Evolutionary conservation across 2,888 invertebrate genomes (phyloP), one percentile per base, ranked within the genome.

Genomic region (Labia minor): DNA sequence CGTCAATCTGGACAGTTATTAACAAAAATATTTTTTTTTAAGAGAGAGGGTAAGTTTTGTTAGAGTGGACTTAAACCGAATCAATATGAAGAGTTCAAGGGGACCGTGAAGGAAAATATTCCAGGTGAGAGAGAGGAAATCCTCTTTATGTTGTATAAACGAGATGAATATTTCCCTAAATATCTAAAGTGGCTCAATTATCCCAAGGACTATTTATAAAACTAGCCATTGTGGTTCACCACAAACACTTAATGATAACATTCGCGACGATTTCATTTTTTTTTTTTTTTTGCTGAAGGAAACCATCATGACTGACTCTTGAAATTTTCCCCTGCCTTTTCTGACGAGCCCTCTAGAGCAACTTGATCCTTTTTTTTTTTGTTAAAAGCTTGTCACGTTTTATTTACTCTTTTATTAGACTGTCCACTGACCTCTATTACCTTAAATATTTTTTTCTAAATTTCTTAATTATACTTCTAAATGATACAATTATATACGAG

Each of bases 131-230:
- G 49, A 49, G 49, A 49, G 49, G 49, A 16, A 49, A 14, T 16
- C 3, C 49, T 14, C 8, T 49, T 4, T 10, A 49, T 49, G 49
- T 49, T 49, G 16, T n/a, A n/a, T n/a, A 49, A 49, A 49, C n/a
- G 49, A 49, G 49, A 4, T 16, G 49, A n/a, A n/a, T 49, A 49
- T 49, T 49, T 49, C 49, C 49, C 49, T 49, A 49, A 10, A 49
- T 14, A 49, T 49, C 49, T 49, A 49, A 49, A 49, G 49, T 49
- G 49, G 49, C 49, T 49, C 8, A 49, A 49, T 49, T 49, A 49
- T 49, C 49, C 14, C 49, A 49, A 49, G n/a, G 49, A 49, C 49
- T 49, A 49, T 49, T 49, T 49, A 49, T 49, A 49, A 49, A 49
- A 49, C 49, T 49, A 49, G 49, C 49, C 49, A 49, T 49, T 49